phyloP scores from a whole-genome alignment of 2,797 vertebrate species.

The Anniella stebbinsi region DNA sequence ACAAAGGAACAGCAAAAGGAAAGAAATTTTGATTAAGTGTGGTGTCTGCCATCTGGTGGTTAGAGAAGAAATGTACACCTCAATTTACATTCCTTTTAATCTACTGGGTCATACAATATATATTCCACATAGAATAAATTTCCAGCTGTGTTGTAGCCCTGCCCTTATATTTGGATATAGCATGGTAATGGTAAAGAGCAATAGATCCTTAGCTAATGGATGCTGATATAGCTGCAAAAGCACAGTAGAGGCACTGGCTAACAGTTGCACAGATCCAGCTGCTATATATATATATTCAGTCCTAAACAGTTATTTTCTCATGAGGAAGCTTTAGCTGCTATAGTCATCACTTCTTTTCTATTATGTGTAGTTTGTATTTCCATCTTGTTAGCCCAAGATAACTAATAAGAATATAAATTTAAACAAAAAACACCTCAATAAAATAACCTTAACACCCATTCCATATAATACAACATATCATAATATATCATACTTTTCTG shows the following conservation, averaged over 20 bases:
- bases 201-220: not conserved
- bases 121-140: not conserved
- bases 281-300: too few relatives aligned
- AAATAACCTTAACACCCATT: not conserved
- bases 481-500: too few relatives aligned
- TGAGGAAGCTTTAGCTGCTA: not conserved
- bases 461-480: not conserved
- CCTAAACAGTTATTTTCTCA: not conserved
- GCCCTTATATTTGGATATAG: not conserved
- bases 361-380: not conserved
- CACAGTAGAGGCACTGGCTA: not conserved
- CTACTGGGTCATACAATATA: not conserved
- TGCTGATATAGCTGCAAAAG: not conserved
- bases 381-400: not conserved
- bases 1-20: not conserved
- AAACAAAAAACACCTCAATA: not conserved
- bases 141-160: not conserved
- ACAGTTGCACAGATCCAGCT: not conserved
- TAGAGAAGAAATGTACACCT: slow-evolving; percentile 12
- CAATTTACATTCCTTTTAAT: not conserved
- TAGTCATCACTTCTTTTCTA: not conserved
- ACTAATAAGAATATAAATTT: not conserved
- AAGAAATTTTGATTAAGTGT: slow-evolving; percentile 12
- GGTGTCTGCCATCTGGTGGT: slow-evolving; percentile 66
- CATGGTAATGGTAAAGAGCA: not conserved